Percentiles rank a stretch among this genome's conserved stretches.
Conservation (phyloP, 2,113 vertebrate species). For the Tinamus guttatus region DNA sequence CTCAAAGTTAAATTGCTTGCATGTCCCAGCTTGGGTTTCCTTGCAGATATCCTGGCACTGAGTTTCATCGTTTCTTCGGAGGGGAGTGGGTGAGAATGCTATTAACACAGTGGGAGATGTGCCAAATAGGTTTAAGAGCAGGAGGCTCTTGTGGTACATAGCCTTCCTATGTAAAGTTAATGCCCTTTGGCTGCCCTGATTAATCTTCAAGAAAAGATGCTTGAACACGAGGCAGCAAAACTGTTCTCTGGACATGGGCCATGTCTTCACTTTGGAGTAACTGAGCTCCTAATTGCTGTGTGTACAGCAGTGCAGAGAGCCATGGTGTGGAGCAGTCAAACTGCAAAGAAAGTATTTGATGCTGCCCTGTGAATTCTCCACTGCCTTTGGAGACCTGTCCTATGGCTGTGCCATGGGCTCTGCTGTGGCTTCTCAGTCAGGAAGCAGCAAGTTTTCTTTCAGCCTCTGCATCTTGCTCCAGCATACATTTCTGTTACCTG, state of each 20-base stretch:
- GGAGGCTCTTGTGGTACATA: neutral
- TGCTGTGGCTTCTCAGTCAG: rapidly evolving
- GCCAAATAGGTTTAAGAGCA: constrained; percentile 35
- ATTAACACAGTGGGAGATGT: neutral
- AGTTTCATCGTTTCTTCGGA: neutral
- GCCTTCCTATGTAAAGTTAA: constrained; percentile 14
- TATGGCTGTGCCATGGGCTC: neutral
- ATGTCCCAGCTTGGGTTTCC: neutral
- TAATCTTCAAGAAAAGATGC: neutral
- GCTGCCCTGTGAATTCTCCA: neutral
- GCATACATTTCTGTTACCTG: neutral
- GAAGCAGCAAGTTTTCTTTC: neutral
- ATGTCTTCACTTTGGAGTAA: neutral
- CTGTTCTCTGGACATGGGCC: neutral
- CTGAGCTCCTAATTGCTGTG: neutral
- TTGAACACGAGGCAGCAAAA: neutral
- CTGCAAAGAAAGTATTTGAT: neutral
- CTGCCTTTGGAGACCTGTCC: neutral
- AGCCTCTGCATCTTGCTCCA: neutral
- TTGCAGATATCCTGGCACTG: neutral
- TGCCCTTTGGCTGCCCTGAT: constrained; percentile 51
- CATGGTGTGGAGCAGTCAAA: neutral
- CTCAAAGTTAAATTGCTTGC: neutral
- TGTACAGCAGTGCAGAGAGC: neutral
- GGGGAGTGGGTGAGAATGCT: constrained; percentile 11